Base-by-base conservation (phyloP, 1,140 invertebrate genomes). In the Rhopalosiphum maidis region DNA sequence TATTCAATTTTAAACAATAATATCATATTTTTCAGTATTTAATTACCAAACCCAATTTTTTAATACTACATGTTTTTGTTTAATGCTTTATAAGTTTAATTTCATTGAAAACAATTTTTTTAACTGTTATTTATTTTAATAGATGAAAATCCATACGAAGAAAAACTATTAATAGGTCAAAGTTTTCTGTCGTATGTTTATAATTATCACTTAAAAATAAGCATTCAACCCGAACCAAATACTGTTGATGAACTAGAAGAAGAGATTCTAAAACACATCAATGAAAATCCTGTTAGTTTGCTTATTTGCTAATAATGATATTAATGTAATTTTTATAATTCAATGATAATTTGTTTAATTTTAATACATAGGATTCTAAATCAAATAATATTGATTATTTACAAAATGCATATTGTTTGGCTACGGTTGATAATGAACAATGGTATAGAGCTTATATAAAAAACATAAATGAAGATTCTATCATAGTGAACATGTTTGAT, bases 101-200 rank as follows among this genome's bases (percentile, higher is more conserved):
- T 60, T 68, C 30, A 68, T 68, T n/a, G 11, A 68, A 68, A 68
- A 68, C 2, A 68, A 51, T 37, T 23, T 51, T 46, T 48, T n/a
- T 35, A 22, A 35, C 7, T 60, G 2, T 30, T 30, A 68, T 90
- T 60, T 46, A 43, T 93, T 93, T 93, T 77, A 77, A 35, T 51
- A 93, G 91, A 93, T 85, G 91, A 93, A 93, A 85, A 25, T 22
- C 91, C 91, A 55, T 93, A 93, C 4, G 91, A 93, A 86, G 91
- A 55, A 43, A 85, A 51, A 23, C 6, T 93, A 85, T 86, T 93
- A 54, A n/a, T 41, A 41, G 82, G 91, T 86, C 91, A 93, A 55
- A 55, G 82, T 93, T 93, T 93, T 54, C 35, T 93, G 0, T 55
- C 91, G 8, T 93, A 93, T 85, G 48, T 93, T 25, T 83, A 51